phyloP scores from a whole-genome alignment of 53 echinoderm and acorn worm genomes.

The Actinopyga echinites region DNA sequence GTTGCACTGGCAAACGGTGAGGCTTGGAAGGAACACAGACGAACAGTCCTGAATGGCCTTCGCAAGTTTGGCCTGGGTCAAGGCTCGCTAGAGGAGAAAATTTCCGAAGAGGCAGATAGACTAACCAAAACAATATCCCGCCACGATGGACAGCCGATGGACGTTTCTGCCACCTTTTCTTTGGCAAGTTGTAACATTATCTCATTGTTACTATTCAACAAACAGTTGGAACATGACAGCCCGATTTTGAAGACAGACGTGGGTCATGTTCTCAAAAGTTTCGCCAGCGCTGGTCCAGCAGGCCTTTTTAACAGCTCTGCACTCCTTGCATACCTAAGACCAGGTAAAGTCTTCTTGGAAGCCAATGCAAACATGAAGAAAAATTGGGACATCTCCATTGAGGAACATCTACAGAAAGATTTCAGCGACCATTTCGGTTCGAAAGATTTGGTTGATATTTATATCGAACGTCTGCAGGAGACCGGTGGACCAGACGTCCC shows the following conservation, averaged over 20 bases:
- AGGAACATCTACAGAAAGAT: not conserved
- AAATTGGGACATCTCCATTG: not conserved
- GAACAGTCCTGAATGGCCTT: too few relatives aligned
- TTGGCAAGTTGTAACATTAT: slow-evolving; percentile 24
- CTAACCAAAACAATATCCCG: not conserved
- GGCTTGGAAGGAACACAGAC: too few relatives aligned
- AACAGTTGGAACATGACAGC: slow-evolving; percentile 8
- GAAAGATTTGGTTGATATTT: not conserved
- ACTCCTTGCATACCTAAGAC: not conserved
- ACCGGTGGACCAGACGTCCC: not conserved
- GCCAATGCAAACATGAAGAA: not conserved
- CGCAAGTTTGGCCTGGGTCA: too few relatives aligned
- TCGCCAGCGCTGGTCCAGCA: slow-evolving; percentile 7
- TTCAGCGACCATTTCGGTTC: not conserved
- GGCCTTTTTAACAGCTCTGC: not conserved
- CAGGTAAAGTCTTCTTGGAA: not conserved
- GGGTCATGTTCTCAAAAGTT: not conserved
- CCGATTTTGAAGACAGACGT: not conserved
- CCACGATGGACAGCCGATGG: not conserved
- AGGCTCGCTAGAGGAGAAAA: not conserved
- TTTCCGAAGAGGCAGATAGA: slow-evolving; percentile 29
- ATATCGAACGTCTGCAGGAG: not conserved
- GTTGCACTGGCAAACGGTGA: too few relatives aligned
- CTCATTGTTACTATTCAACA: not conserved
- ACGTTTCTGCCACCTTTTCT: slow-evolving; percentile 17